Percentiles rank a stretch among this genome's conserved stretches.
phyloP scores from a whole-genome alignment of 2,113 vertebrate species.

The Mormoops blainvillei region DNA sequence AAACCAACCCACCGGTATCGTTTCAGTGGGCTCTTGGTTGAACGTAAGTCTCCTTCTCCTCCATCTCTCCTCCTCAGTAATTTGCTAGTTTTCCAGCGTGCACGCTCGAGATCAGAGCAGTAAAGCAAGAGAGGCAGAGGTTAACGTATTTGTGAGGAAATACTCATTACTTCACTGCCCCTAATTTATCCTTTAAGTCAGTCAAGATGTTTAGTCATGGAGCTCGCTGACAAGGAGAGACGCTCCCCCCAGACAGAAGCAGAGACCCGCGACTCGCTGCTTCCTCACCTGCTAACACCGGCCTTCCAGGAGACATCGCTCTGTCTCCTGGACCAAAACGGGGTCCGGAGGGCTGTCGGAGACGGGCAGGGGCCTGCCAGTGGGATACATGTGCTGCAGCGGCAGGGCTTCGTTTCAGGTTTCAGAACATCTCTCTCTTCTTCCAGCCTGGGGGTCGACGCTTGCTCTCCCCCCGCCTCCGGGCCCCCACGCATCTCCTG shows the following conservation, averaged over 20 bases:
- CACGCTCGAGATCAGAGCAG: neutral
- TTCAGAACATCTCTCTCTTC: neutral
- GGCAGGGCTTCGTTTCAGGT: neutral
- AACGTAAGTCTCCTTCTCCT: neutral
- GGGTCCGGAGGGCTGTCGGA: neutral
- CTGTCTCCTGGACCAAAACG: neutral
- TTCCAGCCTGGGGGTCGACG: neutral
- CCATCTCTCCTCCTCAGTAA: neutral
- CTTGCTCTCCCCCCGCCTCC: neutral
- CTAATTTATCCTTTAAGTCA: neutral
- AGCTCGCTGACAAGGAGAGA: neutral
- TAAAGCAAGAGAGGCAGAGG: neutral
- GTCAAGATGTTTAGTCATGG: neutral
- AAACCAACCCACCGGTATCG: neutral
- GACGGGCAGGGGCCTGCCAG: too few relatives aligned
- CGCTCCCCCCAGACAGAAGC: neutral
- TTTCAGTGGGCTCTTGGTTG: neutral
- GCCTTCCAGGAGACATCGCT: neutral
- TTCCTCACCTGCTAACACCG: neutral
- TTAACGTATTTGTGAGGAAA: neutral
- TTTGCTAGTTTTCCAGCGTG: neutral
- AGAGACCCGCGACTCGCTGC: neutral
- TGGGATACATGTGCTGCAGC: fast-evolving
- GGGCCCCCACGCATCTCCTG: too few relatives aligned
- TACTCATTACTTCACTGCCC: neutral